phyloP scores from a whole-genome alignment of 2,113 vertebrate species.

The Lamprotornis superbus region DNA sequence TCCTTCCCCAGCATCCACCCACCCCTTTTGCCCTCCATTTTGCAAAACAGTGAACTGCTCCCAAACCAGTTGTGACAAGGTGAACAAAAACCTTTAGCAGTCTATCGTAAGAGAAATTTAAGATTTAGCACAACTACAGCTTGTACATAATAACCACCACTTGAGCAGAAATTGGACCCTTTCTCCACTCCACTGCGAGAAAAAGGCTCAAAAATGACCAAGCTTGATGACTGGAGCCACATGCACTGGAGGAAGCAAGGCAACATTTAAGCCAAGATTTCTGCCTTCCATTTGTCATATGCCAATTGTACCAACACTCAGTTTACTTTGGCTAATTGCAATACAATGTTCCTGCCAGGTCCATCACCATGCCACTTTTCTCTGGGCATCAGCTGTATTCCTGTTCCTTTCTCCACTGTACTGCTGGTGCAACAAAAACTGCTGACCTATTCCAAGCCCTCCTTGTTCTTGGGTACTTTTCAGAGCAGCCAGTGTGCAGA shows the following conservation, averaged over 20 bases:
- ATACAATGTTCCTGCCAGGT: not conserved
- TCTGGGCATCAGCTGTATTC: accelerated
- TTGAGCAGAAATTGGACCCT: not conserved
- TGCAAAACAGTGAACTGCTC: not conserved
- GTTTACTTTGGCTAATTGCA: not conserved
- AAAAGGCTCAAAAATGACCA: not conserved
- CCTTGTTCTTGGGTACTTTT: accelerated
- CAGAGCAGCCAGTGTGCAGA: not conserved
- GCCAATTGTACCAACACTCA: not conserved
- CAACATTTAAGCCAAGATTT: not conserved
- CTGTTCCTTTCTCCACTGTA: not conserved
- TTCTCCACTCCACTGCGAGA: not conserved
- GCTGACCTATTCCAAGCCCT: not conserved
- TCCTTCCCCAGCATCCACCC: not conserved
- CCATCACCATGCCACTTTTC: not conserved
- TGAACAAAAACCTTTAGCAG: not conserved
- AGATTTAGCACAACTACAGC: not conserved
- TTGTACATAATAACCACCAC: not conserved
- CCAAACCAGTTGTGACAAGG: not conserved
- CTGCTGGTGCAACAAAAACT: not conserved
- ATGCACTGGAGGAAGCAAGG: not conserved
- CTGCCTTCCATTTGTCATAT: not conserved
- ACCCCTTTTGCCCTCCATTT: not conserved
- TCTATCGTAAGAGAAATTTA: not conserved
- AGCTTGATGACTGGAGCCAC: not conserved